Percentiles rank a stretch among this genome's conserved stretches.
Evolutionary conservation across 1,140 invertebrate genomes (phyloP).

Genomic region (Papilio helenus): DNA sequence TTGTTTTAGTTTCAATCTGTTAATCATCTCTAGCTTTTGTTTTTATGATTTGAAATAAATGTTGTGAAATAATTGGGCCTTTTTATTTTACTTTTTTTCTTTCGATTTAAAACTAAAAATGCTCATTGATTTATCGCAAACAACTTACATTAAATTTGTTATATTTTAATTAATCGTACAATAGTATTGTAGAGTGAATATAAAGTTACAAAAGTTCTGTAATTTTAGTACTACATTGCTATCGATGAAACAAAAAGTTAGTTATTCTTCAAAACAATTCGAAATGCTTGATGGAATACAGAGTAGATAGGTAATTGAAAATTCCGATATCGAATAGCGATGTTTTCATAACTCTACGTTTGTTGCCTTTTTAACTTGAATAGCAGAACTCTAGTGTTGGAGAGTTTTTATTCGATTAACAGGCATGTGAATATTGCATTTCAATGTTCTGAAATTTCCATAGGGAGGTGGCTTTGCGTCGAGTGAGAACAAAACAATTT

Average conservation of each 20-base stretch:
- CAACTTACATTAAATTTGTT: neutral
- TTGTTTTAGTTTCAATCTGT: neutral
- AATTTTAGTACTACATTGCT: neutral
- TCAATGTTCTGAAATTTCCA: neutral
- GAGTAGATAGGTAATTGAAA: constrained; percentile 6
- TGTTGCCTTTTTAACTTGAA: neutral
- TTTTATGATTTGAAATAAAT: neutral
- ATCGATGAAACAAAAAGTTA: neutral
- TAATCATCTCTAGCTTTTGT: too few species aligned
- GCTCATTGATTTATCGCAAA: neutral
- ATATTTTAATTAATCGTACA: neutral
- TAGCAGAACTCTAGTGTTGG: neutral
- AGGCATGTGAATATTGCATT: neutral
- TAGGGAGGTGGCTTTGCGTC: neutral
- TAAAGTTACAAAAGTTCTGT: neutral
- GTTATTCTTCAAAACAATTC: neutral
- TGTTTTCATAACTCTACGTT: constrained; percentile 7
- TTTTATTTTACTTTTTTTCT: neutral
- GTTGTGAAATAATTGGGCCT: neutral
- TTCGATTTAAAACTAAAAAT: neutral
- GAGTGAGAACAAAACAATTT: neutral
- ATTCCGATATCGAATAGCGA: constrained; percentile 9
- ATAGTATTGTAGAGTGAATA: neutral
- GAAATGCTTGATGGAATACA: neutral
- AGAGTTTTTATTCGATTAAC: constrained; percentile 17